Evolutionary conservation across 2,113 vertebrate species (phyloP).

Genomic region (Ictalurus furcatus): DNA sequence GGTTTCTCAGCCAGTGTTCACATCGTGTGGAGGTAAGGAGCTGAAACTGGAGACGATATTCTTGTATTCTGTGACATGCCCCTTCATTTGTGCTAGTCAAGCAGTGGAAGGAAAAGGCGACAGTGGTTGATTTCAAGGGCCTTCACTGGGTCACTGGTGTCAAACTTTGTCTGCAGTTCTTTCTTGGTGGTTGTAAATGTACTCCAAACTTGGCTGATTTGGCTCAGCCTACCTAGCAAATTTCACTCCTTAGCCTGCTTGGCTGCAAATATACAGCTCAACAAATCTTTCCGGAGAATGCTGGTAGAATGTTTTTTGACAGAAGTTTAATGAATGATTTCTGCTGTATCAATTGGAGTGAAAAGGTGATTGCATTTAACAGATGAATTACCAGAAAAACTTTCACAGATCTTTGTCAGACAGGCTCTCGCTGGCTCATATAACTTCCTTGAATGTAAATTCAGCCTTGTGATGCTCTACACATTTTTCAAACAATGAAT

Average conservation of each 20-base stretch:
- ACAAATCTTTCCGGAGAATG: background rate
- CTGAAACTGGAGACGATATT: background rate
- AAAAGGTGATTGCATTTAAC: background rate
- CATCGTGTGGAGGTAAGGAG: background rate
- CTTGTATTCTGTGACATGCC: background rate
- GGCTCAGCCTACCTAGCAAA: background rate
- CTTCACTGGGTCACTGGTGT: background rate
- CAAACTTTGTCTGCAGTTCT: background rate
- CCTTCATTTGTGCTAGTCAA: background rate
- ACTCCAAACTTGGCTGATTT: background rate
- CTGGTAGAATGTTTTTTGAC: background rate
- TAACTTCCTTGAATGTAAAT: background rate
- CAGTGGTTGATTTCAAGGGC: background rate
- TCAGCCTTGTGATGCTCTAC: background rate
- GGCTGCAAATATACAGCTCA: background rate
- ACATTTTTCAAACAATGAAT: slow-evolving; percentile 1
- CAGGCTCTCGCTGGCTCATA: background rate
- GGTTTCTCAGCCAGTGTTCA: background rate
- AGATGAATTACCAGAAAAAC: slow-evolving; percentile 5
- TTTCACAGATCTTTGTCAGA: background rate
- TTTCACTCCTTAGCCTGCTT: background rate
- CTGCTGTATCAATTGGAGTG: background rate
- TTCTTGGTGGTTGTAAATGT: background rate
- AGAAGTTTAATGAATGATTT: background rate
- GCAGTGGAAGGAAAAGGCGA: background rate